Conservation (phyloP, 2,113 vertebrate genomes). For the Leptodactylus fuscus region DNA sequence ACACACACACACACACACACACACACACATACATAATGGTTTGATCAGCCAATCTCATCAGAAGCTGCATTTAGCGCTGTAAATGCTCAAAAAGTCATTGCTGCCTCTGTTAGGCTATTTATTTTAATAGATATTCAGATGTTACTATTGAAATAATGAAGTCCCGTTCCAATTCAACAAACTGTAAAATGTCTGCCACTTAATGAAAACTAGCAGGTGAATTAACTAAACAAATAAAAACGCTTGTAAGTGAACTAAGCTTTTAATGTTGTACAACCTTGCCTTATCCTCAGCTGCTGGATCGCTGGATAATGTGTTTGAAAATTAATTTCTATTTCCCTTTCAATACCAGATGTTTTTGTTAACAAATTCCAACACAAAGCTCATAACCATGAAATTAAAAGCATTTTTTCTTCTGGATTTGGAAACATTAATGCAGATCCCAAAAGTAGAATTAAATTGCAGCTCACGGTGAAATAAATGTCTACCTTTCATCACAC, state of each 20-base stretch:
- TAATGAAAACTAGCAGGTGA: slow-evolving; percentile 34
- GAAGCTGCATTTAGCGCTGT: background rate
- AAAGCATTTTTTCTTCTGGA: background rate
- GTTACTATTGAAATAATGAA: slow-evolving; percentile 35
- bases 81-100: background rate
- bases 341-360: slow-evolving; percentile 9
- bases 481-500: background rate
- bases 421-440: background rate
- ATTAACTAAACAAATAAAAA: slow-evolving; percentile 42
- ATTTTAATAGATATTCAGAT: slow-evolving; percentile 33
- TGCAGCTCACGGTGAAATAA: background rate
- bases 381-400: slow-evolving; percentile 21
- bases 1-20: no score
- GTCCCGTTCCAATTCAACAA: slow-evolving; percentile 42
- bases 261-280: slow-evolving; percentile 27
- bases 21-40: background rate
- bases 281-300: background rate
- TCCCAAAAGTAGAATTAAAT: background rate
- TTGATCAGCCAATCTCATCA: background rate
- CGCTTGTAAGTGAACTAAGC: slow-evolving; percentile 23
- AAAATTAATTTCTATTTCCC: slow-evolving; percentile 33
- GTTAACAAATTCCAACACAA: slow-evolving; percentile 18
- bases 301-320: background rate
- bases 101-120: slow-evolving; percentile 7
- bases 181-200: slow-evolving; percentile 33